Conservation (phyloP, 2,113 vertebrate species). For the Cathartes aura region DNA sequence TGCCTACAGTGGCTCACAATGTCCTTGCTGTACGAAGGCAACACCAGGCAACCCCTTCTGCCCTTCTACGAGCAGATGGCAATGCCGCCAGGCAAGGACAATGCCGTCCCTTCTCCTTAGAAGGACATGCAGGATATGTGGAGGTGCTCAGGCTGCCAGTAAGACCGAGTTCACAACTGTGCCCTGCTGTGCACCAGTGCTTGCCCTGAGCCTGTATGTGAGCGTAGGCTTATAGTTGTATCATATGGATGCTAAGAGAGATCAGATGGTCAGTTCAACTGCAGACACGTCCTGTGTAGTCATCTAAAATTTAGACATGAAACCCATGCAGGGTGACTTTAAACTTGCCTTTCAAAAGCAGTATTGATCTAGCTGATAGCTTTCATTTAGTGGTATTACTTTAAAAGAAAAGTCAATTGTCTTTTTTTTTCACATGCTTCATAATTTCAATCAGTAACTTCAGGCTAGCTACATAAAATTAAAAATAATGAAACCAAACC, state of each 20-base stretch:
- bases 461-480: not conserved
- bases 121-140: not conserved
- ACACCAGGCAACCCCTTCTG: not conserved
- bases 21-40: not conserved
- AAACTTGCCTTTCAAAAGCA: not conserved
- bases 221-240: rapidly evolving
- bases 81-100: not conserved
- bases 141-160: not conserved
- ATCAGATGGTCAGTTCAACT: not conserved
- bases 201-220: not conserved
- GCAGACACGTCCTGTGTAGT: not conserved
- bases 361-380: not conserved
- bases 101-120: not conserved
- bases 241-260: not conserved
- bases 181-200: not conserved
- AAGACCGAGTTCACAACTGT: not conserved
- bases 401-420: not conserved
- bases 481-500: not conserved
- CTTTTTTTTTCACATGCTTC: not conserved
- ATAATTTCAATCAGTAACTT: not conserved
- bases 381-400: not conserved
- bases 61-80: not conserved
- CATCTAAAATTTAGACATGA: not conserved
- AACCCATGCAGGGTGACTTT: not conserved
- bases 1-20: not conserved